These are phyloP conservation scores for Drosophila borealis DNA, from an alignment of 2,888 invertebrate species.

Conservation along the genomic window DNA sequence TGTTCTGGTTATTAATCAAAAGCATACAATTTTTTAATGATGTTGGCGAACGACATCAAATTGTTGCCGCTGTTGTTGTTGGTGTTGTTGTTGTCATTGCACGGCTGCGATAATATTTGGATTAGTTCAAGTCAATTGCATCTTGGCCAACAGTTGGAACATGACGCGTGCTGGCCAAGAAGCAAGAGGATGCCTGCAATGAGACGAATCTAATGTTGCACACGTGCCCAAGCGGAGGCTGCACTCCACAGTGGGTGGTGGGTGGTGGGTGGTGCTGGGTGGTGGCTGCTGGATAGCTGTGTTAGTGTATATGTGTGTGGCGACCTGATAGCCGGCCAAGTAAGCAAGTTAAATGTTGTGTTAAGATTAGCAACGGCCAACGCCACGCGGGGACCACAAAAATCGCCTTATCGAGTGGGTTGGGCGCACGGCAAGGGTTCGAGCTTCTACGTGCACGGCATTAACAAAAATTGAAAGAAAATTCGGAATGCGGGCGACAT, in stretches of 20 bases:
- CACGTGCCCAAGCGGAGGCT: conserved; percentile 68
- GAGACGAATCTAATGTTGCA: conserved; percentile 79
- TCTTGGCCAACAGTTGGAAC: conserved; percentile 54
- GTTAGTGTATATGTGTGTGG: conserved; percentile 1
- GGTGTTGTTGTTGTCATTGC: conserved; percentile 56
- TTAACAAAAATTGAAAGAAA: conserved; percentile 44
- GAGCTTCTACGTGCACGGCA: conserved; percentile 61
- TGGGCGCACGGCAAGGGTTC: conserved; percentile 22
- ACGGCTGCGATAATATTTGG: conserved; percentile 79
- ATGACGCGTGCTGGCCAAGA: conserved; percentile 57
- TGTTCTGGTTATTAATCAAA: conserved; percentile 75
- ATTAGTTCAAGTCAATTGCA: conserved; percentile 84
- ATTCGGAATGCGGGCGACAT: conserved; percentile 63
- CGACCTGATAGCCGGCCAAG: conserved; percentile 54
- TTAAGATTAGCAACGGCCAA: conserved; percentile 73
- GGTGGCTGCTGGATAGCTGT: conserved; percentile 5
- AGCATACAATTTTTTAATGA: conserved; percentile 74
- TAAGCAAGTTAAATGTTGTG: conserved; percentile 75
- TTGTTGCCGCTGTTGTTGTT: conserved; percentile 36
- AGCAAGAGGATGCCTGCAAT: conserved; percentile 57
- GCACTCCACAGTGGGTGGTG: conserved; percentile 62
- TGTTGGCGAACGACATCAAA: conserved; percentile 59
- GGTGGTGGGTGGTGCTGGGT: conserved; percentile 23
- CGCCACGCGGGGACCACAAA: conserved; percentile 52
- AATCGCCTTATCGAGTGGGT: conserved; percentile 65